Percentiles rank a stretch among this genome's conserved stretches.
Conservation (phyloP, 37 sponge, comb jelly and placozoan genomes). For the Axinella damicornis region DNA sequence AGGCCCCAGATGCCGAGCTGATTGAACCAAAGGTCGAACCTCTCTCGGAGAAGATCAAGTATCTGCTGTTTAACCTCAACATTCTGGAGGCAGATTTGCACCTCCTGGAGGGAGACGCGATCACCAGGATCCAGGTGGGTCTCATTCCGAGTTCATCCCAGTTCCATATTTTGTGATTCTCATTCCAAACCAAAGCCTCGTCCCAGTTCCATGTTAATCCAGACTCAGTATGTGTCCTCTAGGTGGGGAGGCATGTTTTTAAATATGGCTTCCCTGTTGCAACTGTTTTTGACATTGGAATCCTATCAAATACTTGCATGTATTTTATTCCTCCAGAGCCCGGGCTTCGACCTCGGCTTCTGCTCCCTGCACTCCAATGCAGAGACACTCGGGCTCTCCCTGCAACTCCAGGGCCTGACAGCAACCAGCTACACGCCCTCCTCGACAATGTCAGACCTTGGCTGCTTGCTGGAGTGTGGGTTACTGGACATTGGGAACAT, state of each 20-base stretch:
- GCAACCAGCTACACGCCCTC: conserved; percentile 3
- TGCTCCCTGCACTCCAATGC: conserved; percentile 58
- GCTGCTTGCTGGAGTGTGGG: conserved; percentile 33
- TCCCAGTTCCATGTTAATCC: no score
- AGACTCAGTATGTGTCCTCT: no score
- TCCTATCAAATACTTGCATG: no score
- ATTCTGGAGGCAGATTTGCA: conserved; percentile 34
- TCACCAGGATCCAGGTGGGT: conserved; percentile 42
- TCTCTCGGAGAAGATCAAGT: conserved; percentile 72
- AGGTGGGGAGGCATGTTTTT: no score
- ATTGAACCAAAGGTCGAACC: conserved; percentile 70
- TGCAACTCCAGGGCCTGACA: conserved; percentile 45
- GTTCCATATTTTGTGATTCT: not conserved
- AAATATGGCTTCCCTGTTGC: no score
- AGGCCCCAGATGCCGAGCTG: conserved; percentile 59
- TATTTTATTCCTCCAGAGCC: conserved; percentile 25
- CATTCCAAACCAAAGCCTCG: not conserved
- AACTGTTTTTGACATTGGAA: no score
- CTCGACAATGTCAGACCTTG: not conserved
- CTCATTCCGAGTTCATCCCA: no score
- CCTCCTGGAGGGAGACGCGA: conserved; percentile 26
- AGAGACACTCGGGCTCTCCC: conserved; percentile 45
- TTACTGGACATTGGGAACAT: conserved; percentile 41
- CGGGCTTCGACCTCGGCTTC: conserved; percentile 55
- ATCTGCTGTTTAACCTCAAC: conserved; percentile 46